Conservation (phyloP, 2,888 invertebrate species). For the Melangyna quadrimaculata region DNA sequence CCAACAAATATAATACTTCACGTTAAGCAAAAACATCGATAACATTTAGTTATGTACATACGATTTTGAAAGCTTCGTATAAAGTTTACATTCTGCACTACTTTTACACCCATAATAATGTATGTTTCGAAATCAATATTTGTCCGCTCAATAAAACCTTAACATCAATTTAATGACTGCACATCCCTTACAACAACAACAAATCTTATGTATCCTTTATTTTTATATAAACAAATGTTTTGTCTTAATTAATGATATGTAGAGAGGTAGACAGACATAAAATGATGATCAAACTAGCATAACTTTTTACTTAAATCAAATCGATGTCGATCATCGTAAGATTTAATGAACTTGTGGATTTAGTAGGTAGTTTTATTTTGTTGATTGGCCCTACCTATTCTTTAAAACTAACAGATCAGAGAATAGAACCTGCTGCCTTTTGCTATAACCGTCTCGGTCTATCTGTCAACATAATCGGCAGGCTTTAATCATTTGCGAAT, state of each 20-base stretch:
- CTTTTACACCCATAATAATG: too few relatives aligned
- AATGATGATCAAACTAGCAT: neutral
- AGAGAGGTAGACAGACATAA: neutral
- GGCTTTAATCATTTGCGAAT: conserved; percentile 12
- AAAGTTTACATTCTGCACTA: too few relatives aligned
- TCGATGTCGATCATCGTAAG: neutral
- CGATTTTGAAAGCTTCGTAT: too few relatives aligned
- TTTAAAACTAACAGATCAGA: neutral
- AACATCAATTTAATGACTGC: neutral
- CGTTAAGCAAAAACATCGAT: too few relatives aligned
- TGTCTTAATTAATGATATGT: conserved; percentile 3
- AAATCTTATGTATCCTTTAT: neutral
- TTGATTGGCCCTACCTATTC: too few relatives aligned
- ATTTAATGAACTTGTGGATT: neutral
- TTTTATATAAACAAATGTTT: neutral
- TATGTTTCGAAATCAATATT: neutral
- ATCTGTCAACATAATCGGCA: conserved; percentile 27
- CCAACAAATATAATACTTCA: too few relatives aligned
- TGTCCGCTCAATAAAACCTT: neutral
- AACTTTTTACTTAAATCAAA: neutral
- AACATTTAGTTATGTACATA: too few relatives aligned
- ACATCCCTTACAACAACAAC: neutral
- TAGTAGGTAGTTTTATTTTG: neutral
- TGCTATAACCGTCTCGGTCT: neutral
- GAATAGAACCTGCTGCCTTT: neutral